These are phyloP conservation scores for Meandrina meandrites DNA, from an alignment of 92 coral and sea anemone species.

Conservation along the genomic window DNA sequence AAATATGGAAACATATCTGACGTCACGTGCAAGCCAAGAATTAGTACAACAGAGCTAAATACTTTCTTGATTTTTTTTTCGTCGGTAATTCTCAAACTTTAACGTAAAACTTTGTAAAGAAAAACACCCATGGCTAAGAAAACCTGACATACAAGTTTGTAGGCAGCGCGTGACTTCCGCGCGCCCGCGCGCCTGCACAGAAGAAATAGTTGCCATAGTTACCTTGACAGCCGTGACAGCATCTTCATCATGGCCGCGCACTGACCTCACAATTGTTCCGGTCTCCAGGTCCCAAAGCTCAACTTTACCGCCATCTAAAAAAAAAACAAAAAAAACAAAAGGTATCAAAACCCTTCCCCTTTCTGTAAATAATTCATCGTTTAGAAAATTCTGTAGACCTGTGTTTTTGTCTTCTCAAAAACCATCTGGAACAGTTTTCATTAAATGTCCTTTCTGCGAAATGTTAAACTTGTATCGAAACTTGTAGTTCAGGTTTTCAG, in stretches of 20 bases:
- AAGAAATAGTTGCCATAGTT: slow-evolving; percentile 20
- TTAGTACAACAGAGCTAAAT: too few relatives aligned
- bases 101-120: not conserved
- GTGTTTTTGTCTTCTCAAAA: not conserved
- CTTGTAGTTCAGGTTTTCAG: not conserved
- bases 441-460: too few relatives aligned
- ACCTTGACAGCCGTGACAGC: slow-evolving; percentile 92
- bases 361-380: not conserved
- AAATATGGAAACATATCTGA: too few relatives aligned
- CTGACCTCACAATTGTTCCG: slow-evolving; percentile 78
- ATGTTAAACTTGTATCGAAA: too few relatives aligned
- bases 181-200: not conserved
- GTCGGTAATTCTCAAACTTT: too few relatives aligned
- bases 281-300: slow-evolving; percentile 91
- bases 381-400: not conserved
- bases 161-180: not conserved
- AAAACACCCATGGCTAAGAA: not conserved
- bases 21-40: too few relatives aligned
- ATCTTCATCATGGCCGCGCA: slow-evolving; percentile 74
- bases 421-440: too few relatives aligned
- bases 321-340: not conserved
- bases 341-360: not conserved
- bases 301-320: slow-evolving; percentile 89
- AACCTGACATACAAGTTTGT: not conserved
- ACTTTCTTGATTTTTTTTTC: too few relatives aligned